Percentiles rank a stretch among this genome's conserved stretches.
Evolutionary conservation across 2,797 vertebrate species (phyloP).

Genomic region (Anniella stebbinsi): DNA sequence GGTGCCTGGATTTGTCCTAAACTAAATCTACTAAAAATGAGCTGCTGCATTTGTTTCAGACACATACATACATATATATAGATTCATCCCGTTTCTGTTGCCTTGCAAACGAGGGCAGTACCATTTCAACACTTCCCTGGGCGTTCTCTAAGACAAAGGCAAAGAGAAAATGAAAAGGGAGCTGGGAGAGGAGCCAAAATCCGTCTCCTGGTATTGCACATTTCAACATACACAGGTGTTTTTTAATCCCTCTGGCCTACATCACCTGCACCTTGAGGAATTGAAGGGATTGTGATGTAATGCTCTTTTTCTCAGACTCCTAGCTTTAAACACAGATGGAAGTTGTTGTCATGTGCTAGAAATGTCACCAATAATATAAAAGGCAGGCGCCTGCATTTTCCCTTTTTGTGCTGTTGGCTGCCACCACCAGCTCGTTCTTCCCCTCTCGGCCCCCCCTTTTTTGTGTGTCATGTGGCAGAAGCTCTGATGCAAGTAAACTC

Average conservation of each 20-base stretch:
- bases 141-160: conserved; percentile 53
- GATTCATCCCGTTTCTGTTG: conserved; percentile 24
- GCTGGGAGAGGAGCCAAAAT: conserved; percentile 28
- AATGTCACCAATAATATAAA: conserved; percentile 93
- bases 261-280: conserved; percentile 79
- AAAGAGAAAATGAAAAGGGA: conserved; percentile 19
- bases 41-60: neutral
- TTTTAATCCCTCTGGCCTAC: conserved; percentile 80
- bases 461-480: conserved; percentile 87
- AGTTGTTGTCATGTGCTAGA: conserved; percentile 93
- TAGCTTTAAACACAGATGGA: conserved; percentile 90
- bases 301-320: conserved; percentile 80
- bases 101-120: conserved; percentile 64
- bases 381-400: conserved; percentile 86
- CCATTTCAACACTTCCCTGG: conserved; percentile 70
- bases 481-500: conserved; percentile 85
- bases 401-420: conserved; percentile 85
- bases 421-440: conserved; percentile 77
- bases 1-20: conserved; percentile 34
- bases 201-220: conserved; percentile 63
- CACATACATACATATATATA: conserved; percentile 21
- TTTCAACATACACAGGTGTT: conserved; percentile 86
- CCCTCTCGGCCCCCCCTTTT: conserved; percentile 77
- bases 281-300: conserved; percentile 81
- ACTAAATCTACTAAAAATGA: conserved; percentile 41